Evolutionary conservation across 2,797 vertebrate species (phyloP).

Genomic region (Rhincodon typus): DNA sequence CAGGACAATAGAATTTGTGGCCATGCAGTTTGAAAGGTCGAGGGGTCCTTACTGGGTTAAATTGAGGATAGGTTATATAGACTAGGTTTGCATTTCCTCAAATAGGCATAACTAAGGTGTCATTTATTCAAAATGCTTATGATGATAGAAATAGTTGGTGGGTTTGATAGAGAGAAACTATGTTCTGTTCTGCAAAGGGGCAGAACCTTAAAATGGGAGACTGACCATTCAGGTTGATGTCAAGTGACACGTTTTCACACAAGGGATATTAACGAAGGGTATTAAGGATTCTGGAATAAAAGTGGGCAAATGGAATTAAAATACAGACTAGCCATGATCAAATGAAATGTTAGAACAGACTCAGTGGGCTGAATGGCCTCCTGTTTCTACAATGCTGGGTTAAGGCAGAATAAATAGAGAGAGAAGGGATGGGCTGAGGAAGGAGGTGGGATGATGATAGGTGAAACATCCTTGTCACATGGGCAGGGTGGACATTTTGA

Average conservation of each 20-base stretch:
- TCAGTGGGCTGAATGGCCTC: background rate
- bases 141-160: background rate
- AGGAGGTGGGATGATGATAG: slow-evolving; percentile 13
- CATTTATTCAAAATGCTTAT: background rate
- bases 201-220: background rate
- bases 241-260: no score
- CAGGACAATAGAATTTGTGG: background rate
- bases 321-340: no score
- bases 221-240: no score
- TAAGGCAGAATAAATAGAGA: slow-evolving; percentile 30
- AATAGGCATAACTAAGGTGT: background rate
- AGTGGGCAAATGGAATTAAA: no score
- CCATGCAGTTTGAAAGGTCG: no score
- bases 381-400: slow-evolving; percentile 31
- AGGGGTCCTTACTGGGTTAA: no score
- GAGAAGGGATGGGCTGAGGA: slow-evolving; percentile 41
- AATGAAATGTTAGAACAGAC: background rate
- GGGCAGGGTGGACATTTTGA: background rate
- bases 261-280: background rate
- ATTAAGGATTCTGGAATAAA: slow-evolving; percentile 42
- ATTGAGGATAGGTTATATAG: background rate
- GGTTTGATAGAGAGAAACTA: background rate
- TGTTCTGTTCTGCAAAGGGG: no score
- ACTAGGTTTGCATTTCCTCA: background rate
- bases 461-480: slow-evolving; percentile 7